A percentile compares a stretch with the other conserved stretches of the same genome.
These are phyloP conservation scores for Pimephales promelas DNA, from an alignment of 2,113 vertebrate species.

Conservation along the genomic window DNA sequence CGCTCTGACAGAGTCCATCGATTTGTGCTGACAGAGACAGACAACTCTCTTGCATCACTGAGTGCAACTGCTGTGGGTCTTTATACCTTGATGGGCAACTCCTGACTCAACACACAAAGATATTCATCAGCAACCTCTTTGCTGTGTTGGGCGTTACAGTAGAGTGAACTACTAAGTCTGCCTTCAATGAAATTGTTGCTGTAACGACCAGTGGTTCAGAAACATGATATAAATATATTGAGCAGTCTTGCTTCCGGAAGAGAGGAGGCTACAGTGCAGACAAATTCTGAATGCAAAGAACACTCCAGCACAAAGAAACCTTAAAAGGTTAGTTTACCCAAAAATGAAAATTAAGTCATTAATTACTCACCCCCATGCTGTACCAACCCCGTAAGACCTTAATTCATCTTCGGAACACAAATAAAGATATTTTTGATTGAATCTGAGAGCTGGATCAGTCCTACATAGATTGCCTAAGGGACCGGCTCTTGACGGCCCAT, in stretches of 20 bases:
- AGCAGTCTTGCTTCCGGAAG: conserved; percentile 1
- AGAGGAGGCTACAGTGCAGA: neutral
- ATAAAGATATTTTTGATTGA: no score
- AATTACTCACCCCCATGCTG: no score
- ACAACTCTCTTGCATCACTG: conserved; percentile 35
- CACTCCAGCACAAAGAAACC: neutral
- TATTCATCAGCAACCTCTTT: conserved; percentile 35
- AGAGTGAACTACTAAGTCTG: neutral
- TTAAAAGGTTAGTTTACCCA: no score
- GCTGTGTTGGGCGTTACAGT: neutral
- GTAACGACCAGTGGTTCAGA: neutral
- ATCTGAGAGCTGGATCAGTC: no score
- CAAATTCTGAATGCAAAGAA: conserved; percentile 12
- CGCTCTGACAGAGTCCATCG: conserved; percentile 35
- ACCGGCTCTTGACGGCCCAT: no score
- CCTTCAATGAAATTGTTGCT: neutral
- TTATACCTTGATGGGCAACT: conserved; percentile 22
- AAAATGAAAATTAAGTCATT: no score
- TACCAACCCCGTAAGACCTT: no score
- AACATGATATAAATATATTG: neutral
- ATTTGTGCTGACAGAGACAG: conserved; percentile 44
- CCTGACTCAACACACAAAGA: conserved; percentile 42
- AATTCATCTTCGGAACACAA: no score
- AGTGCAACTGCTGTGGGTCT: conserved; percentile 28
- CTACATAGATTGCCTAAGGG: no score